These are phyloP conservation scores for Apoda limacodes DNA, from an alignment of 2,888 invertebrate species.

Conservation along the genomic window DNA sequence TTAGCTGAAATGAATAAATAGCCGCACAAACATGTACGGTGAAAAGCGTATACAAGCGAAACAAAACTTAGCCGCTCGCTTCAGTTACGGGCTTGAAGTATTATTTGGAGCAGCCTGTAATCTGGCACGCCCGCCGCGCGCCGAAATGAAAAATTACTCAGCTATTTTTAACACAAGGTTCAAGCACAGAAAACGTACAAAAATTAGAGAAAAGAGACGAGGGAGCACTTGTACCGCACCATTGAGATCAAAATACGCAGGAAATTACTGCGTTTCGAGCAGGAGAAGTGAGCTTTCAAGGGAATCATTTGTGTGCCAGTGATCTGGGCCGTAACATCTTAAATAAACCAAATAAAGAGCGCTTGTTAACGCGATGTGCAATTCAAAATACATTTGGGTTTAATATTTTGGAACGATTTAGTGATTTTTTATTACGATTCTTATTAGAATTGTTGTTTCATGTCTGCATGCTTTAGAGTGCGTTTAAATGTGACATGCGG, in stretches of 20 bases:
- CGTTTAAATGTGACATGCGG: too few species aligned
- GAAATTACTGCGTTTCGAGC: constrained; percentile 61
- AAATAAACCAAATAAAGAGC: constrained; percentile 56
- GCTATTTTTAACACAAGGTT: constrained; percentile 65
- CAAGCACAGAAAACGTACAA: constrained; percentile 65
- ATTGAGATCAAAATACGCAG: constrained; percentile 68
- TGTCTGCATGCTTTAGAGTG: too few species aligned
- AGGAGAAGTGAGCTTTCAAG: constrained; percentile 31
- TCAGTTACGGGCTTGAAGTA: constrained; percentile 55
- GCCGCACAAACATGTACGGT: constrained; percentile 38
- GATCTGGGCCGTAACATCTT: constrained; percentile 59
- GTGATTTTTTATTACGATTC: too few species aligned
- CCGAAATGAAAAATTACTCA: constrained; percentile 67
- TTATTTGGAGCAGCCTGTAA: constrained; percentile 65
- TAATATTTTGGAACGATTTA: too few species aligned
- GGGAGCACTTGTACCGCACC: constrained; percentile 66
- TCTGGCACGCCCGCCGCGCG: constrained; percentile 64
- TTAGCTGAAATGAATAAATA: constrained; percentile 39
- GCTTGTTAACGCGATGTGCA: constrained; percentile 32
- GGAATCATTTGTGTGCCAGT: constrained; percentile 61
- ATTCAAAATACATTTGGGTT: too few species aligned
- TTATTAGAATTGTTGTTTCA: too few species aligned
- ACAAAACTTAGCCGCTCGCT: constrained; percentile 50
- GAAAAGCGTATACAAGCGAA: constrained; percentile 46
- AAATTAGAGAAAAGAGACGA: constrained; percentile 65